phyloP scores from a whole-genome alignment of 2,797 vertebrate species.

The Cichlasoma orientale region DNA sequence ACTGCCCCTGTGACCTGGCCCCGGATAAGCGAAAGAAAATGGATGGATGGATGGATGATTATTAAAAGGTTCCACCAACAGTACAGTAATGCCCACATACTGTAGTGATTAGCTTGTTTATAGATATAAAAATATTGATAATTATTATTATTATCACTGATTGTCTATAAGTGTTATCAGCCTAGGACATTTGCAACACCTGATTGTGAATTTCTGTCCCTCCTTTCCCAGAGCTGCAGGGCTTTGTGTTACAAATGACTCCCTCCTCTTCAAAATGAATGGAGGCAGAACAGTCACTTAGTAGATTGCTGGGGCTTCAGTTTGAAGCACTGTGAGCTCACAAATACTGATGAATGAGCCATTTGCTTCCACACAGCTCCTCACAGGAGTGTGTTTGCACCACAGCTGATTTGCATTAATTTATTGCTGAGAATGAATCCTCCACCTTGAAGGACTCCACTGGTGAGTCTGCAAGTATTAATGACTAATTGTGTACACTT shows the following conservation, averaged over 20 bases:
- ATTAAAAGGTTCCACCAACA: neutral
- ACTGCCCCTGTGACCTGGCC: too few relatives aligned
- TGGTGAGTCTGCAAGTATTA: neutral
- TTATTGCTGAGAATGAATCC: neutral
- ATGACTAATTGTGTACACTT: slow-evolving; percentile 2
- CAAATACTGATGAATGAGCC: slow-evolving; percentile 32
- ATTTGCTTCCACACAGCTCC: slow-evolving; percentile 9
- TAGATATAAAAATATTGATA: neutral
- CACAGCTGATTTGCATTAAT: slow-evolving; percentile 19
- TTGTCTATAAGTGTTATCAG: neutral
- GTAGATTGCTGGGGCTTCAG: slow-evolving; percentile 8
- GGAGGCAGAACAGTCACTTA: slow-evolving; percentile 12
- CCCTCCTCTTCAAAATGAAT: slow-evolving; percentile 10
- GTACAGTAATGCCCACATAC: neutral
- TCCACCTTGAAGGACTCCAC: neutral
- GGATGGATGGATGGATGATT: neutral
- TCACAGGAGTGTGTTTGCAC: slow-evolving; percentile 16
- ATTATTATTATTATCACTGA: neutral
- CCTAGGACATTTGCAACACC: too few relatives aligned
- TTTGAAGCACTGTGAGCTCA: neutral
- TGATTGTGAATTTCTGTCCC: neutral
- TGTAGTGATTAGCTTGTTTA: neutral
- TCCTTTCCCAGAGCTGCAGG: neutral
- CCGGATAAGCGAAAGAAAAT: too few relatives aligned
- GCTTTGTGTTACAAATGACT: neutral